A percentile compares a stretch with the other conserved stretches of the same genome.
Evolutionary conservation across 35 echinoderm and acorn worm genomes (phyloP).

Genomic region (Hemicentrotus pulcherrimus): DNA sequence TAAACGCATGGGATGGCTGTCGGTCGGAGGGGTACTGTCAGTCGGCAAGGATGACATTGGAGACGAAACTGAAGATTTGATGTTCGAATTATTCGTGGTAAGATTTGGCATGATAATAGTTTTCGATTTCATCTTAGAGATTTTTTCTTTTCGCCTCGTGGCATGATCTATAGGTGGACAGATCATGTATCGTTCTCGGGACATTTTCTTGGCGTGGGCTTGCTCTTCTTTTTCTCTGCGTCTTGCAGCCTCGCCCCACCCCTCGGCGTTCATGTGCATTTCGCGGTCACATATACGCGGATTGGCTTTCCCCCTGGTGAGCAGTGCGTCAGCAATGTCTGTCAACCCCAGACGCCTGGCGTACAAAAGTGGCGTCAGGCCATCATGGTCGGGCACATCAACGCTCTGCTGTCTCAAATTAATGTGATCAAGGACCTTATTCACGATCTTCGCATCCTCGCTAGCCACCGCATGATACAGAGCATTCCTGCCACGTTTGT

Average conservation of each 20-base stretch:
- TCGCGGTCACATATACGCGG: slow-evolving; percentile 74
- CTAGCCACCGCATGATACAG: slow-evolving; percentile 70
- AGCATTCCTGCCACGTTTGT: slow-evolving; percentile 60
- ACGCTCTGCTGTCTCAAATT: slow-evolving; percentile 57
- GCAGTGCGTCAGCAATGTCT: slow-evolving; percentile 56
- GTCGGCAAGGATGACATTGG: not conserved
- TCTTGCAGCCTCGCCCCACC: slow-evolving; percentile 64
- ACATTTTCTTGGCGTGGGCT: slow-evolving; percentile 14
- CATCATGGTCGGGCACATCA: slow-evolving; percentile 64
- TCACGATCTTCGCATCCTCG: slow-evolving; percentile 57
- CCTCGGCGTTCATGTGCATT: slow-evolving; percentile 65
- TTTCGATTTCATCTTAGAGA: slow-evolving; percentile 5
- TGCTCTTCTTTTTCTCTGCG: slow-evolving; percentile 27
- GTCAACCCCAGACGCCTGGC: slow-evolving; percentile 60
- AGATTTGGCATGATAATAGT: slow-evolving; percentile 26
- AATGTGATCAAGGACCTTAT: slow-evolving; percentile 55
- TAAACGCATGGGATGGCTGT: not conserved
- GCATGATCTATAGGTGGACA: slow-evolving; percentile 55
- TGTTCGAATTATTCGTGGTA: slow-evolving; percentile 30
- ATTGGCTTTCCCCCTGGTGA: slow-evolving; percentile 64
- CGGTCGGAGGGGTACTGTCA: not conserved
- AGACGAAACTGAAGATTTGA: not conserved
- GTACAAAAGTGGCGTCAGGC: slow-evolving; percentile 66
- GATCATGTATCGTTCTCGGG: slow-evolving; percentile 60
- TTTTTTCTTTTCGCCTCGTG: slow-evolving; percentile 30